Conservation (phyloP, 2,113 vertebrate species). For the Antechinus flavipes region DNA sequence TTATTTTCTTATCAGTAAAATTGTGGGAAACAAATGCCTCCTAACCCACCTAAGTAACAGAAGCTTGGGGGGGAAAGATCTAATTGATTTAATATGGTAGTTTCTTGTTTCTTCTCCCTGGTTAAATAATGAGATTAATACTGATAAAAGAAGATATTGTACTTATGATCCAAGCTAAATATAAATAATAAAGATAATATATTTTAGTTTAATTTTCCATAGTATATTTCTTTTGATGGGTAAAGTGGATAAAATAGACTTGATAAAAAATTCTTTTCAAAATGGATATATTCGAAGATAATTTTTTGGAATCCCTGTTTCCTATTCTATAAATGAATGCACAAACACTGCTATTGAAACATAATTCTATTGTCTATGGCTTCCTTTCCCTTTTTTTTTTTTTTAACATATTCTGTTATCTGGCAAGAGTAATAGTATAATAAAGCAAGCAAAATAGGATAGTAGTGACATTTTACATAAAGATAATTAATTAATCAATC, state of each 20-base stretch:
- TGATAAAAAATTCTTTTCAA: neutral
- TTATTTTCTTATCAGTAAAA: neutral
- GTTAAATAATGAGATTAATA: neutral
- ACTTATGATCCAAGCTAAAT: neutral
- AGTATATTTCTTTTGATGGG: neutral
- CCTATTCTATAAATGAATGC: neutral
- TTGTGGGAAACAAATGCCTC: neutral
- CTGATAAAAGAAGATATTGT: neutral
- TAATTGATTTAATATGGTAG: neutral
- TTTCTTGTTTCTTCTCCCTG: neutral
- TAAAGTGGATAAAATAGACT: neutral
- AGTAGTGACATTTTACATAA: conserved; percentile 37
- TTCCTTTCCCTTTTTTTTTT: conserved; percentile 19
- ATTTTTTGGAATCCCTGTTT: neutral
- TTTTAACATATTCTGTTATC: conserved; percentile 25
- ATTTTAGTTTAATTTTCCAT: neutral
- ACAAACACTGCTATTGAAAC: neutral
- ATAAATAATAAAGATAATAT: neutral
- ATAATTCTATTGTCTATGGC: conserved; percentile 44
- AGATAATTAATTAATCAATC: conserved; percentile 57
- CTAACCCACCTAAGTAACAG: neutral
- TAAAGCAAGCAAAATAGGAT: conserved; percentile 25
- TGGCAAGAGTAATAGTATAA: conserved; percentile 41
- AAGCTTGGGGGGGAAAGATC: neutral
- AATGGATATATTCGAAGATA: neutral